phyloP scores from a whole-genome alignment of 2,113 vertebrate genomes.

The Empidonax alnorum region DNA sequence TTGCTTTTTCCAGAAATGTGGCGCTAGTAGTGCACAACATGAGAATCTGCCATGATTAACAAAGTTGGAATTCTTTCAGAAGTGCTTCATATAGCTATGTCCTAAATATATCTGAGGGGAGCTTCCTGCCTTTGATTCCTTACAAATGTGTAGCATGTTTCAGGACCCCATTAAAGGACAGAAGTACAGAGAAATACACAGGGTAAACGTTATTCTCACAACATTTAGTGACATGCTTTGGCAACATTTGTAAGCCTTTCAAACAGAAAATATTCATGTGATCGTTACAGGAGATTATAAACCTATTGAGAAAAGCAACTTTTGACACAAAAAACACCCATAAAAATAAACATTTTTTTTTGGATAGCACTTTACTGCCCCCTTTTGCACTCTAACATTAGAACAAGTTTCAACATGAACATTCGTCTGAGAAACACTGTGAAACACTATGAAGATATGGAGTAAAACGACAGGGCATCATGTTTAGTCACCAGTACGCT shows the following conservation, averaged over 20 bases:
- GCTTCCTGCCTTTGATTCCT: neutral
- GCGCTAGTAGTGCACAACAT: neutral
- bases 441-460: neutral
- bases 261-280: neutral
- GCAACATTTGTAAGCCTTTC: neutral
- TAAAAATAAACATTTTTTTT: conserved; percentile 52
- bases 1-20: neutral
- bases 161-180: conserved; percentile 1
- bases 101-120: neutral
- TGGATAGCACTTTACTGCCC: conserved; percentile 83
- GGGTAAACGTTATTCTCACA: neutral
- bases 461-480: neutral
- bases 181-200: neutral
- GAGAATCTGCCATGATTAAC: conserved; percentile 28
- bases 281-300: conserved; percentile 5
- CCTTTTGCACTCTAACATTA: conserved; percentile 81
- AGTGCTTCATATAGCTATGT: neutral
- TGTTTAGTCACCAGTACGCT: neutral
- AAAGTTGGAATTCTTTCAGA: conserved; percentile 34
- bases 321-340: conserved; percentile 24
- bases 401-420: conserved; percentile 67
- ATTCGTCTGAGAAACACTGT: conserved; percentile 14
- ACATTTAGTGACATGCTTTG: neutral
- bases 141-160: conserved; percentile 7
- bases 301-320: conserved; percentile 1